Percentiles rank a stretch among this genome's conserved stretches.
phyloP scores from a whole-genome alignment of 1,140 invertebrate species.

The Brachionus sp. region DNA sequence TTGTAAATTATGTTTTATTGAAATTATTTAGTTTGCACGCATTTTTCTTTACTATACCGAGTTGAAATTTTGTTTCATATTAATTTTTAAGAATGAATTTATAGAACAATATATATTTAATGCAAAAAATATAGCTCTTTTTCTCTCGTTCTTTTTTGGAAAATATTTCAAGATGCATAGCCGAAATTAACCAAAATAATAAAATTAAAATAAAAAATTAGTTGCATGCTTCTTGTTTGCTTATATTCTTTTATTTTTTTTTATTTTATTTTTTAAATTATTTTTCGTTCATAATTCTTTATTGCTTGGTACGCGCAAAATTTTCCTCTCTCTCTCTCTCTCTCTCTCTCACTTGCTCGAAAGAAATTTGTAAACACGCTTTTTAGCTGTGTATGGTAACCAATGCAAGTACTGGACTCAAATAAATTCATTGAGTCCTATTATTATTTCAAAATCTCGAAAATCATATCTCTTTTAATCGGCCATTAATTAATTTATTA shows the following conservation, averaged over 20 bases:
- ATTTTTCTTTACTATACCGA: not conserved
- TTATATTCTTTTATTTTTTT: not conserved
- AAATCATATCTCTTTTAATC: constrained; percentile 4
- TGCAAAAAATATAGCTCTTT: constrained; percentile 14
- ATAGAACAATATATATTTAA: not conserved
- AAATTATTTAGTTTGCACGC: constrained; percentile 22
- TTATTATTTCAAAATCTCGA: not conserved
- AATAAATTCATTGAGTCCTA: not conserved
- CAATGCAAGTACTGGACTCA: constrained; percentile 32
- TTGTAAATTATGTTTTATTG: constrained; percentile 34
- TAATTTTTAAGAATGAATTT: constrained; percentile 30
- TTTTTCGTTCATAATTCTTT: constrained; percentile 27
- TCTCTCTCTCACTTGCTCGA: not conserved
- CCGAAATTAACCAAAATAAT: constrained; percentile 16
- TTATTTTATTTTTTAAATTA: constrained; percentile 13
- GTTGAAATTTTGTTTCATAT: not conserved
- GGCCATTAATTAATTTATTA: not conserved
- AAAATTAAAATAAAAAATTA: constrained; percentile 39
- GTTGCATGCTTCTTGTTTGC: constrained; percentile 37
- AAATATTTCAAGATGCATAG: constrained; percentile 35
- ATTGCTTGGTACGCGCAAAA: not conserved
- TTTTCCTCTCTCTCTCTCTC: not conserved
- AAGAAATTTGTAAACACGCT: constrained; percentile 4
- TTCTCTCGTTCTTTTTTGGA: not conserved
- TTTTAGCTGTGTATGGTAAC: not conserved